These are phyloP conservation scores for Eupleurogrammus muticus DNA, from an alignment of 2,797 vertebrate genomes.

Conservation along the genomic window DNA sequence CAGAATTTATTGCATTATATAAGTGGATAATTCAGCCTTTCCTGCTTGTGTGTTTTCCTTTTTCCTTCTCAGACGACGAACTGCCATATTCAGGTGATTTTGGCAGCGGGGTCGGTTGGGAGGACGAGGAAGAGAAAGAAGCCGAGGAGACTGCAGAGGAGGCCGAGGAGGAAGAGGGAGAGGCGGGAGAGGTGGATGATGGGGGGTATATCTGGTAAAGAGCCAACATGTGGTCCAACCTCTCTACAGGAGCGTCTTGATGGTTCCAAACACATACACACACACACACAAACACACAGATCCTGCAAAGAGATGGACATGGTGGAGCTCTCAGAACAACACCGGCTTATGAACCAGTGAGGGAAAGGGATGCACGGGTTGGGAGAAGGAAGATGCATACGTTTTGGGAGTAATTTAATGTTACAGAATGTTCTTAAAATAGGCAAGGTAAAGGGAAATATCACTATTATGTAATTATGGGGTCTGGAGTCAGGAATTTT, in stretches of 20 bases:
- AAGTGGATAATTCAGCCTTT: slow-evolving; percentile 50
- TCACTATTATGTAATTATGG: slow-evolving; percentile 54
- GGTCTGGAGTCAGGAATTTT: slow-evolving; percentile 65
- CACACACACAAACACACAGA: slow-evolving; percentile 67
- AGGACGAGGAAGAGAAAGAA: slow-evolving; percentile 97
- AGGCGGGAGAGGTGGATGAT: slow-evolving; percentile 93
- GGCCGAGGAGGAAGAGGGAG: slow-evolving; percentile 93
- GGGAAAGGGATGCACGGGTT: slow-evolving; percentile 46
- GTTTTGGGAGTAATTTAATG: slow-evolving; percentile 62
- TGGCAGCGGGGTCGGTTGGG: slow-evolving; percentile 96
- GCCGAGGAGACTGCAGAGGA: slow-evolving; percentile 93
- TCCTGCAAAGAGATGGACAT: slow-evolving; percentile 72
- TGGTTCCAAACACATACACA: slow-evolving; percentile 57
- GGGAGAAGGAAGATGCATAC: slow-evolving; percentile 45
- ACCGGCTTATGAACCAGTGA: slow-evolving; percentile 52
- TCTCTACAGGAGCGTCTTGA: slow-evolving; percentile 71
- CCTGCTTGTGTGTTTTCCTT: slow-evolving; percentile 5
- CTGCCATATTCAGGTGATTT: slow-evolving; percentile 94
- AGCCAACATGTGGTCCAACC: slow-evolving; percentile 62
- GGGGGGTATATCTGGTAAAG: slow-evolving; percentile 98
- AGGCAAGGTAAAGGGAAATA: slow-evolving; percentile 36
- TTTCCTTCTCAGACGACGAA: slow-evolving; percentile 85
- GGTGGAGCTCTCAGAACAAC: slow-evolving; percentile 74
- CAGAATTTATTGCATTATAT: slow-evolving; percentile 40
- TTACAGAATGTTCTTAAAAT: slow-evolving; percentile 62